Percentiles rank a stretch among this genome's conserved stretches.
These are phyloP conservation scores for Macrostomum lignano DNA, from an alignment of 1,140 invertebrate species.

Conservation along the genomic window DNA sequence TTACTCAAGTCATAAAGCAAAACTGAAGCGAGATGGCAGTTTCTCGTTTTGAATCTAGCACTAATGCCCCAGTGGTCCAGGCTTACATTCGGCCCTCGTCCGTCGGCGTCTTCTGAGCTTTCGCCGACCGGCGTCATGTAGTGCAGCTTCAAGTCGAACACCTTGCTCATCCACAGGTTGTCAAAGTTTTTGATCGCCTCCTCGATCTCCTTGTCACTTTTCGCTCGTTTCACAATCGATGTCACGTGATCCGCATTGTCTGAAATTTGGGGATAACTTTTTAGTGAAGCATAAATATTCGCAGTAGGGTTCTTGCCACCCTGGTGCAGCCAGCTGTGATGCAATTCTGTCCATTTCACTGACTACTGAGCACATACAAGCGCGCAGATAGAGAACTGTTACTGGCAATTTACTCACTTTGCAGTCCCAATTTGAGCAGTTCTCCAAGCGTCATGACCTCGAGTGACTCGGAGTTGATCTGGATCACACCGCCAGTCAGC, in stretches of 20 bases:
- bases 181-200: slow-evolving; percentile 25
- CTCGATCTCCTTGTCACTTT: slow-evolving; percentile 24
- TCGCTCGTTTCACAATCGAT: slow-evolving; percentile 20
- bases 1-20: no score
- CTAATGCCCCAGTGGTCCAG: not conserved
- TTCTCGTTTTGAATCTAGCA: no score
- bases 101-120: slow-evolving; percentile 1
- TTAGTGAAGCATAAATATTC: not conserved
- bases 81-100: slow-evolving; percentile 2
- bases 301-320: not conserved
- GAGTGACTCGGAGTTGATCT: slow-evolving; percentile 23
- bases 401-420: slow-evolving; percentile 13
- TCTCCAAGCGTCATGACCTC: slow-evolving; percentile 25
- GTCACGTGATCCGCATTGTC: slow-evolving; percentile 25
- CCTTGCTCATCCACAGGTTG: slow-evolving; percentile 26
- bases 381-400: not conserved
- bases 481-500: slow-evolving; percentile 20
- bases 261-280: slow-evolving; percentile 9
- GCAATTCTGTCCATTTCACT: no score
- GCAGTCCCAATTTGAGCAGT: slow-evolving; percentile 21
- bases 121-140: slow-evolving; percentile 7
- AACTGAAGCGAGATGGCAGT: no score
- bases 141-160: slow-evolving; percentile 14
- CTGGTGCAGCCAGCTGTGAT: no score
- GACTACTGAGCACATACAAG: no score